Evolutionary conservation across 2,113 vertebrate species (phyloP), one percentile per base, ranked within the genome.

Genomic region (Hiodon alosoides): DNA sequence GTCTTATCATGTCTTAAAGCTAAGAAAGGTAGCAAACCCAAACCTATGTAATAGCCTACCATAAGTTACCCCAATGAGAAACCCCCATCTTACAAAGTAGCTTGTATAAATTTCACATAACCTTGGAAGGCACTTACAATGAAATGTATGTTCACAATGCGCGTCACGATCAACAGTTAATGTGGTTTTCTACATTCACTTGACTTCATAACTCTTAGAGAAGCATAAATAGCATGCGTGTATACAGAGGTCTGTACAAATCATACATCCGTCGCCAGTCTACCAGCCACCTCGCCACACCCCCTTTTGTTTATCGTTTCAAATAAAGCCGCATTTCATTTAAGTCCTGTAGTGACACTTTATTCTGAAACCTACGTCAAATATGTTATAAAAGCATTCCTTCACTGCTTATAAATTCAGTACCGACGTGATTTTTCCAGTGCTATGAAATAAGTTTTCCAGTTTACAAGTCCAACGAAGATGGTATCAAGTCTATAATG

Each of bases 151-250:
- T 76, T 77, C 69, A 51, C 61, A 77, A 71, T 72, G 69, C 64
- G 52, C 59, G 67, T 71, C 67, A 76, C 60, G 65, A 59, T 62
- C 16, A 76, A 53, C 31, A 54, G 59, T 58, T 66, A 59, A 71
- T 76, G 60, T 66, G 54, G 31, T 55, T 72, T 77, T 77, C 14
- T 77, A 77, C 70, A 77, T 67, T 77, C 76, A 77, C 58, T 51
- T 72, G 76, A 70, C 69, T 77, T 77, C 70, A 67, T 59, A 58
- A 58, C 3, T 17, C 54, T 11, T 55, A 75, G 68, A 50, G 47
- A 62, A 54, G 54, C 69, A 50, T 72, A 52, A 70, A 61, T 64
- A 47, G 68, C 75, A 76, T 76, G 75, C 75, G 71, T 65, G 64
- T 70, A 70, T 48, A 71, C 17, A 51, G 57, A 76, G 13, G 67